Evolutionary conservation across 2,113 vertebrate species (phyloP).

Genomic region (Delphinapterus leucas): DNA sequence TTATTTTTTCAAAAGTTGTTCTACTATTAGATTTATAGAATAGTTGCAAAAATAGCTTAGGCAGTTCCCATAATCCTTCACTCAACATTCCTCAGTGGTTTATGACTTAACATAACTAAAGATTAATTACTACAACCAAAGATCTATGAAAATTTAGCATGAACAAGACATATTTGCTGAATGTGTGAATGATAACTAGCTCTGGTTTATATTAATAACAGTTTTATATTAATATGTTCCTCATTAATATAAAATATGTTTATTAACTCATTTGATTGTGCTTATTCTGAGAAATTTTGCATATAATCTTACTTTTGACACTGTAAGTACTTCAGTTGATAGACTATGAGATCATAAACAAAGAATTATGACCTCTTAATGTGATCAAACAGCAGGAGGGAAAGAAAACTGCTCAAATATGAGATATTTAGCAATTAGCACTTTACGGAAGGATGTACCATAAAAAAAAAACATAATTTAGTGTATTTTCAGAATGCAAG

Average conservation of each 20-base stretch:
- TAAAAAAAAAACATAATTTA: conserved; percentile 21
- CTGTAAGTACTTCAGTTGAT: background rate
- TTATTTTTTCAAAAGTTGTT: background rate
- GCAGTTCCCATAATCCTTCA: background rate
- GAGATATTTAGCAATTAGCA: conserved; percentile 31
- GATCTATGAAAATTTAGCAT: background rate
- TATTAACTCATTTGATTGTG: background rate
- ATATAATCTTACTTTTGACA: conserved; percentile 38
- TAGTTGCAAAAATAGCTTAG: background rate
- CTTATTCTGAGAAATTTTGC: conserved; percentile 9
- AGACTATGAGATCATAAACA: conserved; percentile 60
- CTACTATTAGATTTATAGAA: background rate
- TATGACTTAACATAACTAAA: background rate
- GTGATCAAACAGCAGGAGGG: conserved; percentile 47
- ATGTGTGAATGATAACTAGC: background rate
- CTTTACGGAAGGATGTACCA: background rate
- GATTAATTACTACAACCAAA: background rate
- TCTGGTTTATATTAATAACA: background rate
- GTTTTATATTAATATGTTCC: background rate
- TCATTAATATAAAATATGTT: background rate
- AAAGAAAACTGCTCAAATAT: conserved; percentile 46
- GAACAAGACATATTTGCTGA: background rate
- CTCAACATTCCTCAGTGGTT: background rate
- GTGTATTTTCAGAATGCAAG: background rate
- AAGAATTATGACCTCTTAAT: conserved; percentile 58